phyloP scores from a whole-genome alignment of 2,888 invertebrate genomes.

The Halocaridina rubra region DNA sequence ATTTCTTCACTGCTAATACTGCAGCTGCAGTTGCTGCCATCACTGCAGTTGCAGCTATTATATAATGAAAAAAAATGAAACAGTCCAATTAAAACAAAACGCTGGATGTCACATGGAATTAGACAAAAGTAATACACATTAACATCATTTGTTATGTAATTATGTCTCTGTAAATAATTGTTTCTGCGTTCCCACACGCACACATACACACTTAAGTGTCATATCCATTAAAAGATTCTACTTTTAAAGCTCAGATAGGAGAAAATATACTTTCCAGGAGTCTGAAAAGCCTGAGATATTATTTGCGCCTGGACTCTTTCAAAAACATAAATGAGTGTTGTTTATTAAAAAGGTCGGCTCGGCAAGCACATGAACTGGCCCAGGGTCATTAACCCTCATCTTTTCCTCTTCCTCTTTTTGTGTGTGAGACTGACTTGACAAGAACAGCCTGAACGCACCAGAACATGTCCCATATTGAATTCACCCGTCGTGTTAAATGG shows the following conservation, averaged over 20 bases:
- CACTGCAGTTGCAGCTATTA: conserved; percentile 19
- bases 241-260: neutral
- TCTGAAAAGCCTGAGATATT: too few relatives aligned
- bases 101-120: conserved; percentile 7
- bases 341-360: too few relatives aligned
- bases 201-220: neutral
- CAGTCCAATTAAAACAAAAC: neutral
- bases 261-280: too few relatives aligned
- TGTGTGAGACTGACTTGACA: conserved; percentile 75
- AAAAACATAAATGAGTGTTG: too few relatives aligned
- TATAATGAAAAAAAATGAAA: too few relatives aligned
- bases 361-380: conserved; percentile 22
- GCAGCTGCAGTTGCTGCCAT: conserved; percentile 21
- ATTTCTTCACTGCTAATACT: neutral
- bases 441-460: conserved; percentile 85
- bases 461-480: conserved; percentile 86
- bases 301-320: too few relatives aligned
- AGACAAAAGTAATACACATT: neutral
- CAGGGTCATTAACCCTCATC: conserved; percentile 26
- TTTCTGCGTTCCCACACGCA: neutral
- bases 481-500: conserved; percentile 72
- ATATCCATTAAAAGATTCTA: neutral
- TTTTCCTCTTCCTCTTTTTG: conserved; percentile 52
- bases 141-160: neutral
- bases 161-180: neutral